Conservation (phyloP, 2,797 vertebrate genomes). For the Melanotaenia trifasciata region DNA sequence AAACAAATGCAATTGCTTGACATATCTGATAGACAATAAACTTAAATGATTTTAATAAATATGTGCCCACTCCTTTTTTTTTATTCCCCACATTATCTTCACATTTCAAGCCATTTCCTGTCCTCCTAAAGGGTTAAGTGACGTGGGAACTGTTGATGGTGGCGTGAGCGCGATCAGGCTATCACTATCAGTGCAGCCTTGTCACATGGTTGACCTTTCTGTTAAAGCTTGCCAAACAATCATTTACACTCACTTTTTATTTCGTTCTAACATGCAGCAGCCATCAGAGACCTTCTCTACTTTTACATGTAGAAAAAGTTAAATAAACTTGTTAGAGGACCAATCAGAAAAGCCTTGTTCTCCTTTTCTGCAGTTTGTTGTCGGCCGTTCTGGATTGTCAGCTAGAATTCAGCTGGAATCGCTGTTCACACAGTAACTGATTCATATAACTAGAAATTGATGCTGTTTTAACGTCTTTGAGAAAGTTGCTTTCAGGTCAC, state of each 20-base stretch:
- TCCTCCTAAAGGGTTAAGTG: constrained; percentile 27
- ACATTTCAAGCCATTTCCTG: background rate
- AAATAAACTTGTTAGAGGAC: background rate
- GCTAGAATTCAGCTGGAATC: background rate
- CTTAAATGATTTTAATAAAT: background rate
- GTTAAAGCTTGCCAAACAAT: constrained; percentile 17
- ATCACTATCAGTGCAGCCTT: constrained; percentile 16
- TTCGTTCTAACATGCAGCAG: background rate
- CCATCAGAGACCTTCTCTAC: background rate
- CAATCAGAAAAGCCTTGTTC: background rate
- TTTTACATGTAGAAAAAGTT: no score
- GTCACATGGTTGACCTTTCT: constrained; percentile 34
- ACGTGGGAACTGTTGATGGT: constrained; percentile 3
- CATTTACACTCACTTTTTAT: background rate
- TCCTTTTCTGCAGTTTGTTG: background rate
- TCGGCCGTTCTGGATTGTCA: background rate
- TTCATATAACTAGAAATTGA: background rate
- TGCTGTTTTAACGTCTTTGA: background rate
- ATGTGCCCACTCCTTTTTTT: background rate
- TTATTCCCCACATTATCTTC: no score
- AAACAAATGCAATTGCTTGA: background rate
- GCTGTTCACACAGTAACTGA: constrained; percentile 4
- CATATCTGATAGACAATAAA: constrained; percentile 19
- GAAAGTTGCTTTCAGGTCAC: background rate
- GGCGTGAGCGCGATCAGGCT: constrained; percentile 12